A percentile compares a stretch with the other conserved stretches of the same genome.
Evolutionary conservation across 92 coral and sea anemone species (phyloP).

Genomic region (Epizoanthus fatuus): DNA sequence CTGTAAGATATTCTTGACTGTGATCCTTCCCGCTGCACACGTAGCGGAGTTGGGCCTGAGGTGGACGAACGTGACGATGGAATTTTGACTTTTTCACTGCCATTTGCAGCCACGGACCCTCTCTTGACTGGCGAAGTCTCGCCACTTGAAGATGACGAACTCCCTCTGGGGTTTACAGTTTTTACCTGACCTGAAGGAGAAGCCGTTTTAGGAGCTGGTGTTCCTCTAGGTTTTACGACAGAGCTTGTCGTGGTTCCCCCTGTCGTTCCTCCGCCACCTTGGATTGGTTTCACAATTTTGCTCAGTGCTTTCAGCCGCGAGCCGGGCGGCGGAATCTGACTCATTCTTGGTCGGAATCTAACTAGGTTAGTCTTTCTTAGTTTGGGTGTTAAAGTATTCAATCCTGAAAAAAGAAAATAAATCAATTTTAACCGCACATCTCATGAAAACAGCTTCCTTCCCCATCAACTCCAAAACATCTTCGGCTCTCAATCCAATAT

Average conservation of each 20-base stretch:
- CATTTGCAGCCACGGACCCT: constrained; percentile 71
- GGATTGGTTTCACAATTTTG: constrained; percentile 85
- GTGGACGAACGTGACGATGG: constrained; percentile 13
- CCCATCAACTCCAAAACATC: constrained; percentile 27
- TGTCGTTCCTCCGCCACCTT: constrained; percentile 84
- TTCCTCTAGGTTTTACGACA: constrained; percentile 83
- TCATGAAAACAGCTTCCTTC: constrained; percentile 13
- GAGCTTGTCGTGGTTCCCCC: constrained; percentile 59
- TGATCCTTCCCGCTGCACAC: constrained; percentile 80
- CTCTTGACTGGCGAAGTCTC: constrained; percentile 75
- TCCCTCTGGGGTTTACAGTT: constrained; percentile 58
- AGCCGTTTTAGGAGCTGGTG: constrained; percentile 53
- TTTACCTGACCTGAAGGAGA: constrained; percentile 64
- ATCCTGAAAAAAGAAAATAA: constrained; percentile 31
- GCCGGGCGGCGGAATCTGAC: constrained; percentile 85
- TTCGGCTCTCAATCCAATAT: constrained; percentile 46
- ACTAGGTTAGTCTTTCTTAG: constrained; percentile 25
- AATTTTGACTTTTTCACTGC: constrained; percentile 57
- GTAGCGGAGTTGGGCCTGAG: constrained; percentile 59
- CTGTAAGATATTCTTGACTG: constrained; percentile 74
- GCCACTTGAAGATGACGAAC: constrained; percentile 57
- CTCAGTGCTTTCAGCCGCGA: constrained; percentile 85
- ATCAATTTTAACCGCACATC: background rate
- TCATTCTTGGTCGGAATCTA: constrained; percentile 65
- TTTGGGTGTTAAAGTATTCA: background rate